phyloP scores from a whole-genome alignment of 2,888 invertebrate genomes.

The Meiosimyza platycephala region DNA sequence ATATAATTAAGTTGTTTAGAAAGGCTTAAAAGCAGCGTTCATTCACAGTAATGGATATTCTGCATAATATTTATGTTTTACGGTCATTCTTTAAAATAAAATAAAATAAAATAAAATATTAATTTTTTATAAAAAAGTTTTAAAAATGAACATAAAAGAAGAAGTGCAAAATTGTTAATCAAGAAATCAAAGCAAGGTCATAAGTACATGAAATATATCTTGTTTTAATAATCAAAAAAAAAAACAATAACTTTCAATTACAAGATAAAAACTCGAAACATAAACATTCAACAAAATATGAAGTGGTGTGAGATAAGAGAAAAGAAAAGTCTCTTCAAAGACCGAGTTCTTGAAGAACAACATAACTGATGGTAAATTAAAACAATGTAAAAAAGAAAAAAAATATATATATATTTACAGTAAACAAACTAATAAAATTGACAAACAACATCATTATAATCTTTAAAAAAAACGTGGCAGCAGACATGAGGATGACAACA shows the following conservation, averaged over 20 bases:
- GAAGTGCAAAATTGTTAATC: neutral
- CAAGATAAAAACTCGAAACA: neutral
- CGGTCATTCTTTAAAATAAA: neutral
- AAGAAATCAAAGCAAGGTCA: no score
- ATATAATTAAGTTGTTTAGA: no score
- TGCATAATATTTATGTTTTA: no score
- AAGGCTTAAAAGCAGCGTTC: neutral
- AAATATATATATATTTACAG: neutral
- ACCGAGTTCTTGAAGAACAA: neutral
- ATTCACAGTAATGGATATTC: neutral
- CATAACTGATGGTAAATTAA: neutral
- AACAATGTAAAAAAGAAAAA: neutral
- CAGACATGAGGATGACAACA: conserved; percentile 17
- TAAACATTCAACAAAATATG: neutral
- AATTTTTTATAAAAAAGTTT: neutral
- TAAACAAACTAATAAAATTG: conserved; percentile 16
- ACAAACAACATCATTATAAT: conserved; percentile 29
- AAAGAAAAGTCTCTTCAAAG: no score
- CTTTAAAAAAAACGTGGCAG: conserved; percentile 18
- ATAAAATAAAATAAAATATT: neutral
- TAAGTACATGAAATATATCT: no score
- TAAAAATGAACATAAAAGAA: neutral
- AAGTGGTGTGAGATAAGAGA: neutral
- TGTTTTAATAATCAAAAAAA: no score
- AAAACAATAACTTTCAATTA: neutral